Evolutionary conservation across 2,797 vertebrate genomes (phyloP).

Genomic region (Microtus agrestis): DNA sequence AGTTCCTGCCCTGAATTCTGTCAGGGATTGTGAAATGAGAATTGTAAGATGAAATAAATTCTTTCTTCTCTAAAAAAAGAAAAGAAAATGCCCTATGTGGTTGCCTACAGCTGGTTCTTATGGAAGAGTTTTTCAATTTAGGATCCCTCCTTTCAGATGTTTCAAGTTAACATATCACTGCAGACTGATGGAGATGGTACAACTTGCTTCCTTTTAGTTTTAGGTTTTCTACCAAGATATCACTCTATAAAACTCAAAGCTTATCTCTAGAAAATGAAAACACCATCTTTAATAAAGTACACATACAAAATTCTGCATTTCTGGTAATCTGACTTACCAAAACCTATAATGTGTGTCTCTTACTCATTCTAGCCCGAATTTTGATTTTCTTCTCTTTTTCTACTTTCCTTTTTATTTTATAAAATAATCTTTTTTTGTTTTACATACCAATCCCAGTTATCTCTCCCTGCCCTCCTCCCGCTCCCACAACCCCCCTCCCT

Average conservation of each 20-base stretch:
- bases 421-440: no score
- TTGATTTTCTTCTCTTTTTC: background rate
- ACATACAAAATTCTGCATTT: background rate
- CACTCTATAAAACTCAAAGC: background rate
- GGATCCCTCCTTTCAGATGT: background rate
- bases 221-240: background rate
- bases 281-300: background rate
- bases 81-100: background rate
- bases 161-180: background rate
- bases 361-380: background rate
- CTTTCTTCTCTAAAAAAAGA: no score
- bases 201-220: conserved; percentile 30
- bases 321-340: background rate
- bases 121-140: background rate
- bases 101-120: background rate
- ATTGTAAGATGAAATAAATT: no score
- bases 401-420: background rate
- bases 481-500: no score
- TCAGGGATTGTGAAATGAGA: no score
- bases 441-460: no score
- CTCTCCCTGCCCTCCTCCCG: no score
- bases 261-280: background rate
- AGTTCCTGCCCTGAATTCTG: no score
- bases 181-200: background rate
- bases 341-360: background rate